Evolutionary conservation across 2,888 invertebrate species (phyloP).

Genomic region (Melieria crassipennis): DNA sequence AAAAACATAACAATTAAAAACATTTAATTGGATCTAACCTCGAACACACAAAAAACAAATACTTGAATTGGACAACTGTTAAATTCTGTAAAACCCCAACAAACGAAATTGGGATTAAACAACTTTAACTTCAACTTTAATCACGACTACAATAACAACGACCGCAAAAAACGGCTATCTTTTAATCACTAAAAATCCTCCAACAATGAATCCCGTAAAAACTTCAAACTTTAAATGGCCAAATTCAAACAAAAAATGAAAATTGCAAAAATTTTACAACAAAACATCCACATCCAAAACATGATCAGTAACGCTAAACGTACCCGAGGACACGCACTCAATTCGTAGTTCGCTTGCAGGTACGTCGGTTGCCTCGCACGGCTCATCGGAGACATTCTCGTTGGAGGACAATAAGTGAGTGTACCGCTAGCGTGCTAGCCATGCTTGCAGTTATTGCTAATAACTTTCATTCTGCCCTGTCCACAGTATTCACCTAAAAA

Average conservation of each 20-base stretch:
- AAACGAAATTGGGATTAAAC: no score
- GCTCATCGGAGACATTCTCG: slow-evolving; percentile 64
- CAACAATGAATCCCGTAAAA: no score
- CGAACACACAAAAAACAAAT: no score
- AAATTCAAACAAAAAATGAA: slow-evolving; percentile 15
- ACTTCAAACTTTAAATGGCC: not conserved
- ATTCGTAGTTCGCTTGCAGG: slow-evolving; percentile 66
- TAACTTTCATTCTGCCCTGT: not conserved
- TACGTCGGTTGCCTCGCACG: slow-evolving; percentile 65
- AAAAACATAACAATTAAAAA: no score
- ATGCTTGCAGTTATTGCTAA: no score
- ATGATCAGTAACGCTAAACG: slow-evolving; percentile 62
- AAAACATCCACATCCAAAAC: slow-evolving; percentile 27
- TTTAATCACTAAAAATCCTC: no score
- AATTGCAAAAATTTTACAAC: slow-evolving; percentile 5
- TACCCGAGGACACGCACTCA: slow-evolving; percentile 65
- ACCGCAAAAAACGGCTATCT: no score
- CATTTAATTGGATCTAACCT: no score
- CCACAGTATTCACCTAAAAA: slow-evolving; percentile 61
- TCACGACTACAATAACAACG: no score
- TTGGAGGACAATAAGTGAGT: slow-evolving; percentile 65
- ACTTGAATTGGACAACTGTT: no score
- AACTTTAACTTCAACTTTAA: no score
- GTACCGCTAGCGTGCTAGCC: not conserved
- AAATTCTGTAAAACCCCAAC: no score